These are phyloP conservation scores for Drosophila suboccidentalis DNA, from an alignment of 2,888 invertebrate species.

Conservation along the genomic window DNA sequence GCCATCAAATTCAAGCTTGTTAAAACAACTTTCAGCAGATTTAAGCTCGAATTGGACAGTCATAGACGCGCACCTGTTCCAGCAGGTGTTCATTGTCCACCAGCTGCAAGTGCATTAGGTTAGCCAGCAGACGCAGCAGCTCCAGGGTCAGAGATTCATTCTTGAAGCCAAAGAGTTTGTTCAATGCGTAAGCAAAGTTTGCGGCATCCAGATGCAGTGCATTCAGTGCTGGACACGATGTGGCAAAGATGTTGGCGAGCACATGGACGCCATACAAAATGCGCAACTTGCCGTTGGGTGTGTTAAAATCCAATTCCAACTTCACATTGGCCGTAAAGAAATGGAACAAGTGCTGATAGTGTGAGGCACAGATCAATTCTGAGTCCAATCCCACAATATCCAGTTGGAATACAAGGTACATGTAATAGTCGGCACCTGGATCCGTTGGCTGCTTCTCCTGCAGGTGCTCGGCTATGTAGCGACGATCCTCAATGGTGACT, in stretches of 20 bases:
- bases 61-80: conserved; percentile 39
- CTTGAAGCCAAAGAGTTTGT: conserved; percentile 69
- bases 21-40: neutral
- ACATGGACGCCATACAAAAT: conserved; percentile 72
- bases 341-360: conserved; percentile 25
- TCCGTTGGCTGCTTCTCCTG: conserved; percentile 63
- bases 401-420: conserved; percentile 75
- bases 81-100: conserved; percentile 36
- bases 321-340: conserved; percentile 57
- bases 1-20: neutral
- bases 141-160: conserved; percentile 58
- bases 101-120: conserved; percentile 47
- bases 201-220: neutral
- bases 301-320: conserved; percentile 42
- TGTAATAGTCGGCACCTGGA: conserved; percentile 71
- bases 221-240: conserved; percentile 15
- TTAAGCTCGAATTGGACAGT: neutral
- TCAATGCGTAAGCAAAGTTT: conserved; percentile 58
- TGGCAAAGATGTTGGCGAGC: conserved; percentile 70
- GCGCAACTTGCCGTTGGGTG: conserved; percentile 45
- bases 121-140: conserved; percentile 72
- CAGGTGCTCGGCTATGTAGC: conserved; percentile 61
- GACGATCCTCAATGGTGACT: conserved; percentile 61
- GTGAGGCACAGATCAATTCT: conserved; percentile 8
- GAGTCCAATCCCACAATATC: conserved; percentile 32